Evolutionary conservation across 2,113 vertebrate species (phyloP).

Genomic region (Brachionichthys hirsutus): DNA sequence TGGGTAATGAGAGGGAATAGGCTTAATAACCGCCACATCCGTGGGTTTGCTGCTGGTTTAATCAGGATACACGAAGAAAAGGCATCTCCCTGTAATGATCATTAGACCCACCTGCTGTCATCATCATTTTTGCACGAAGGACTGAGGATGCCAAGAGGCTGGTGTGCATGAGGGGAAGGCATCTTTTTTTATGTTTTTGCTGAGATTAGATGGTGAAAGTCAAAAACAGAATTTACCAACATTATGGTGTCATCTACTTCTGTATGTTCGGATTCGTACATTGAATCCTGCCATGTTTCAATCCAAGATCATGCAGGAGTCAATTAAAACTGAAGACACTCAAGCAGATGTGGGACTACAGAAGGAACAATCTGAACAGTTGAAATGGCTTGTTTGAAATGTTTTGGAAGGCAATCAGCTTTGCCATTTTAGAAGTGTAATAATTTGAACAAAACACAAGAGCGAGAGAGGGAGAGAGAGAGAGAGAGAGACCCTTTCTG

Average conservation of each 20-base stretch:
- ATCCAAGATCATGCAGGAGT: not conserved
- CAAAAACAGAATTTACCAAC: too few relatives aligned
- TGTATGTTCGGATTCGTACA: constrained; percentile 1
- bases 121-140: constrained; percentile 7
- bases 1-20: too few relatives aligned
- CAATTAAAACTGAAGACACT: not conserved
- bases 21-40: too few relatives aligned
- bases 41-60: too few relatives aligned
- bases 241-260: too few relatives aligned
- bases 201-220: constrained; percentile 27
- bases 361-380: not conserved
- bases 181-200: constrained; percentile 21
- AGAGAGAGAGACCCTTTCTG: constrained; percentile 13
- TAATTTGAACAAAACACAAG: constrained; percentile 23
- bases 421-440: too few relatives aligned
- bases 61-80: not conserved
- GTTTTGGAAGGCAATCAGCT: too few relatives aligned
- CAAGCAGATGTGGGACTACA: not conserved
- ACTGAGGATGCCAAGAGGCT: constrained; percentile 33
- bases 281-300: not conserved
- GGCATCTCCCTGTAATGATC: too few relatives aligned
- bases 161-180: constrained; percentile 15
- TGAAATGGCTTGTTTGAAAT: too few relatives aligned
- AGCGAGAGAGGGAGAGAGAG: not conserved
- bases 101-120: too few relatives aligned